A percentile compares a stretch with the other conserved stretches of the same genome.
These are phyloP conservation scores for Eolophus roseicapilla DNA, from an alignment of 2,113 vertebrate species.

Conservation along the genomic window DNA sequence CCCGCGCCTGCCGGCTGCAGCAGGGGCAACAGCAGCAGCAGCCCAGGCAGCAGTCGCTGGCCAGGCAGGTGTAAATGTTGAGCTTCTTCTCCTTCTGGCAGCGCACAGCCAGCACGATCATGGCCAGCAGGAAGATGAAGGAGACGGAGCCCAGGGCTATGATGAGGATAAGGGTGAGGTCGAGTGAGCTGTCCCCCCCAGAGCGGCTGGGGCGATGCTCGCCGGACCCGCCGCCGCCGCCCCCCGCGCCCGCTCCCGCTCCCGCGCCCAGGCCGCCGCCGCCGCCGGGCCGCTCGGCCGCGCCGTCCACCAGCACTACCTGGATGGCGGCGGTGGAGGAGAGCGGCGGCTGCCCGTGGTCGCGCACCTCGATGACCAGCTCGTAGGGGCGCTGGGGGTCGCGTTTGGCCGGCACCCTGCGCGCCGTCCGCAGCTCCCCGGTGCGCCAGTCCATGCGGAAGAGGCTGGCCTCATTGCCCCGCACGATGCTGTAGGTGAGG, in stretches of 20 bases:
- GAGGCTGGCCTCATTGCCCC: slow-evolving; percentile 92
- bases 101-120: slow-evolving; percentile 94
- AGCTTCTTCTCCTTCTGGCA: slow-evolving; percentile 98
- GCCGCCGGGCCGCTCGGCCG: too few relatives aligned
- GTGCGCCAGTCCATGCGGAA: slow-evolving; percentile 97
- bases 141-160: slow-evolving; percentile 94
- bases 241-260: too few relatives aligned
- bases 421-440: slow-evolving; percentile 89
- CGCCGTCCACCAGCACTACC: too few relatives aligned
- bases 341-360: slow-evolving; percentile 94
- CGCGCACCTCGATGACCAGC: slow-evolving; percentile 91
- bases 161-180: slow-evolving; percentile 95
- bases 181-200: slow-evolving; percentile 85
- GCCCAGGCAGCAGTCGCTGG: slow-evolving; percentile 87
- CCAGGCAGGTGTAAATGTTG: slow-evolving; percentile 90
- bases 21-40: slow-evolving; percentile 88
- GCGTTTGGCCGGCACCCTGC: slow-evolving; percentile 84
- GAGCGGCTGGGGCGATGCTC: slow-evolving; percentile 76
- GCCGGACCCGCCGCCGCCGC: slow-evolving; percentile 41
- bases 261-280: too few relatives aligned
- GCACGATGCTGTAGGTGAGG: slow-evolving; percentile 91
- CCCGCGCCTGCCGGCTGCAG: slow-evolving; percentile 87
- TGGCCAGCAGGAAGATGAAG: slow-evolving; percentile 94
- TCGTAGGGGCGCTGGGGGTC: slow-evolving; percentile 90
- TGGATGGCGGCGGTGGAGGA: slow-evolving; percentile 90